Percentiles rank a stretch among this genome's conserved stretches.
phyloP scores from a whole-genome alignment of 2,888 invertebrate species.

The Homarus gammarus region DNA sequence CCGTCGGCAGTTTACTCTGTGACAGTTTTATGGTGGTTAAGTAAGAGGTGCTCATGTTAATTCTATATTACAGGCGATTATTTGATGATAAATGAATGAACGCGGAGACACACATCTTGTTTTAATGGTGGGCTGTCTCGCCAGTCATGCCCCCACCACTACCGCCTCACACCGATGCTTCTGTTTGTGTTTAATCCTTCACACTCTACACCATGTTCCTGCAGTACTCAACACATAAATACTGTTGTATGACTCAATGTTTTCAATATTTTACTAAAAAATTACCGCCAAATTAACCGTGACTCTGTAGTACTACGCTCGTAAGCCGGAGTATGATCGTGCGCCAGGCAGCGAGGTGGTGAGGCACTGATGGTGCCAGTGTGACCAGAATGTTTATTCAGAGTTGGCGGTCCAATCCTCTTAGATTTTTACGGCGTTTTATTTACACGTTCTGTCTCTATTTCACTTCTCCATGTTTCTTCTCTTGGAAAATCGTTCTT shows the following conservation, averaged over 20 bases:
- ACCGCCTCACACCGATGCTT: neutral
- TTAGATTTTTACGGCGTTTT: neutral
- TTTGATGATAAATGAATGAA: neutral
- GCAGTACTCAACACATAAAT: too few relatives aligned
- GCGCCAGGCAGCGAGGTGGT: neutral
- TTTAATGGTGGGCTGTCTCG: neutral
- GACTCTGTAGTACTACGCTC: too few relatives aligned
- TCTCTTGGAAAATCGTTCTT: neutral
- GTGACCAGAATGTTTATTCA: neutral
- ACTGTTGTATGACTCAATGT: too few relatives aligned
- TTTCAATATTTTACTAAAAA: too few relatives aligned
- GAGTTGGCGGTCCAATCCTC: neutral
- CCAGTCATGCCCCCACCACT: neutral
- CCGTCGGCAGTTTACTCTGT: neutral
- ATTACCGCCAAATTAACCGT: too few relatives aligned
- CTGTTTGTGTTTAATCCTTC: too few relatives aligned
- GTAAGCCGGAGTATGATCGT: neutral
- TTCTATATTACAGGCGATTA: neutral
- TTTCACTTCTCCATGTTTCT: too few relatives aligned
- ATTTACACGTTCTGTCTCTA: neutral
- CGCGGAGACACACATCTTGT: neutral
- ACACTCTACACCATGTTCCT: too few relatives aligned
- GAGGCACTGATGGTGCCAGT: neutral
- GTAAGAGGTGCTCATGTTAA: neutral
- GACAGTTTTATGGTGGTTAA: neutral